phyloP scores from a whole-genome alignment of 2,797 vertebrate genomes.

The Leuciscus waleckii region DNA sequence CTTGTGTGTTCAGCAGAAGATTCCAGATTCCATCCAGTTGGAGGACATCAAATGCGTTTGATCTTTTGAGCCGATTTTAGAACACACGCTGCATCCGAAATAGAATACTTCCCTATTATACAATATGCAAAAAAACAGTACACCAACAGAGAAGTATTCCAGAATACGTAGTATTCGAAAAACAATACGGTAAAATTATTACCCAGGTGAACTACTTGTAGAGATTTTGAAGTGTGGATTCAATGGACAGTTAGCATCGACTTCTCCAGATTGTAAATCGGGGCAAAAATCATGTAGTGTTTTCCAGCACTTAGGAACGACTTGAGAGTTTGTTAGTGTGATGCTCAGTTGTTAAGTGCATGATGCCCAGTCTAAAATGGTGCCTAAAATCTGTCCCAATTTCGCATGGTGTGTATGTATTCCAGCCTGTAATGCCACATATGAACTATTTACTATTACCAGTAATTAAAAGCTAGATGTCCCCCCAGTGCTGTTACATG shows the following conservation, averaged over 20 bases:
- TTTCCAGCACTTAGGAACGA: not conserved
- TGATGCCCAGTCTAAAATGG: not conserved
- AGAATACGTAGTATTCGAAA: not conserved
- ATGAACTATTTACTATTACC: not conserved
- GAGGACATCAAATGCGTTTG: not conserved
- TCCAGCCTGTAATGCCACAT: not conserved
- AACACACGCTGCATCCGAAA: not conserved
- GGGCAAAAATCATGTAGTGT: not conserved
- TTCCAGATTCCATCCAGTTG: too few species aligned
- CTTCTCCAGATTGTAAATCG: not conserved
- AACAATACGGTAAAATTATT: not conserved
- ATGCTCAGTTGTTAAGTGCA: not conserved
- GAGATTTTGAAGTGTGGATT: not conserved
- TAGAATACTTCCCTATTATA: not conserved
- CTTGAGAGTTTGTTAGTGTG: not conserved
- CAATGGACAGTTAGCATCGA: not conserved
- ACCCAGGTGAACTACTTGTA: not conserved
- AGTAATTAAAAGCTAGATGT: not conserved
- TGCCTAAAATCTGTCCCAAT: not conserved
- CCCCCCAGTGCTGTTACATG: not conserved
- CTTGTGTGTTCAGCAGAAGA: too few species aligned
- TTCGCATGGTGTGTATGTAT: not conserved
- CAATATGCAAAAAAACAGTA: not conserved
- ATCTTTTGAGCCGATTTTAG: not conserved
- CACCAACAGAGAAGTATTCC: not conserved